Evolutionary conservation across 2,888 invertebrate genomes (phyloP).

Genomic region (Lasioglossum malachurum): DNA sequence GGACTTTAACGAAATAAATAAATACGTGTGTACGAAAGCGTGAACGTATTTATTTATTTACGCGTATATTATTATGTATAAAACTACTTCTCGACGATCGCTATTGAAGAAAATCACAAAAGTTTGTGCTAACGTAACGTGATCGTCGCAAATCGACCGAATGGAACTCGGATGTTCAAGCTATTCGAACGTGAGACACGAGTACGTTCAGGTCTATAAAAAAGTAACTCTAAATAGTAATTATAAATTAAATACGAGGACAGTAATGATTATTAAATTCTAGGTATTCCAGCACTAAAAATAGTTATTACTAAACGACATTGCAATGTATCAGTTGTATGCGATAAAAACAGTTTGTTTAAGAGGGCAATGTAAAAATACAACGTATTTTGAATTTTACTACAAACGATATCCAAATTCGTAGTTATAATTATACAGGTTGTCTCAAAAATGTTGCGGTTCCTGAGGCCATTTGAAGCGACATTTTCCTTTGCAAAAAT

Average conservation of each 20-base stretch:
- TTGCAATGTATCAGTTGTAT: too few species aligned
- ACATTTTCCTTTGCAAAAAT: too few species aligned
- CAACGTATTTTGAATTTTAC: conserved; percentile 3
- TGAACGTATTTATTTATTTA: conserved; percentile 31
- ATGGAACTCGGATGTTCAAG: conserved; percentile 6
- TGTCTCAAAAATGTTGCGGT: too few species aligned
- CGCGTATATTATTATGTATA: background rate
- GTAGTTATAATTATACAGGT: background rate
- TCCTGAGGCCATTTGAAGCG: too few species aligned
- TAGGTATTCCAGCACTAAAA: background rate
- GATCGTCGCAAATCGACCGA: conserved; percentile 23
- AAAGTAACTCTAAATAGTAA: background rate
- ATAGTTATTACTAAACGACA: background rate
- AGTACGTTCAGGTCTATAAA: background rate
- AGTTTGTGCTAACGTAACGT: conserved; percentile 41
- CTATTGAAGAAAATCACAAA: conserved; percentile 36
- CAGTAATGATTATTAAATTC: background rate
- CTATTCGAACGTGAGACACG: background rate
- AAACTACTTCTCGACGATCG: conserved; percentile 11
- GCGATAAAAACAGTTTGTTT: background rate
- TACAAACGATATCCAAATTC: background rate
- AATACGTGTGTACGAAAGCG: conserved; percentile 15
- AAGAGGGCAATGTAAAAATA: background rate
- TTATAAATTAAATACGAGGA: background rate
- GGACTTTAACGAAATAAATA: conserved; percentile 9